Evolutionary conservation across 2,113 vertebrate genomes (phyloP), one percentile per base, ranked within the genome.

Genomic region (Agelaius phoeniceus): DNA sequence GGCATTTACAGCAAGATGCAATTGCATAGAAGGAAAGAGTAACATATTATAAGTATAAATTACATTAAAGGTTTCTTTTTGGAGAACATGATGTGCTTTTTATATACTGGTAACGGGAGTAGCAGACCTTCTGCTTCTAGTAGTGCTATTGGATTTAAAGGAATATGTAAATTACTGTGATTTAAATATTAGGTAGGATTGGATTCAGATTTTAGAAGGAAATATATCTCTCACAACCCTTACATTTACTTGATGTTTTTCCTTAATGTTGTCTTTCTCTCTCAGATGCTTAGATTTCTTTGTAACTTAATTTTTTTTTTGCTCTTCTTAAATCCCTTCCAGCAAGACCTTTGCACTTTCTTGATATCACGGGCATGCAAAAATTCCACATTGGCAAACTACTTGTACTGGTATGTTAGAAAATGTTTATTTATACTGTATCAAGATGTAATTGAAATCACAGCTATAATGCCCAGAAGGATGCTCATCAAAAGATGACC

Each of bases 271-370:
- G 0, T 75, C 9, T 37, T 8, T 37, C 4, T 85, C 14, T 92
- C 10, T 69, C 7, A 73, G 13, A 33, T 17, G 10, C 39, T 75
- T 65, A 58, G 33, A 49, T 20, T 67, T 77, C 31, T 51, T 49
- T 62, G 6, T 83, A 80, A 82, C 23, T 61, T 46, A 13, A 11
- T 13, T 46, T 77, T 58, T 48, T 58, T 35, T 75, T 89, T 94
- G 14, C 11, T 95, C 63, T 89, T 91, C 44, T 92, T 94, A 31
- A 91, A 55, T 97, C 79, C 75, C 77, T 94, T 95, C 87, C 93
- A 99, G 99, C 99, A 99, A 97, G 99, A 99, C 89, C 98, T 99
- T 67, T 99, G 99, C 79, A 99, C 99, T 7, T 99, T 99, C 96
- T 98, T 99, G 94, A 99, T 99, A 97, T 99, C 99, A 39, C 98